phyloP scores from a whole-genome alignment of 2,888 invertebrate genomes.

The Aromia moschata region DNA sequence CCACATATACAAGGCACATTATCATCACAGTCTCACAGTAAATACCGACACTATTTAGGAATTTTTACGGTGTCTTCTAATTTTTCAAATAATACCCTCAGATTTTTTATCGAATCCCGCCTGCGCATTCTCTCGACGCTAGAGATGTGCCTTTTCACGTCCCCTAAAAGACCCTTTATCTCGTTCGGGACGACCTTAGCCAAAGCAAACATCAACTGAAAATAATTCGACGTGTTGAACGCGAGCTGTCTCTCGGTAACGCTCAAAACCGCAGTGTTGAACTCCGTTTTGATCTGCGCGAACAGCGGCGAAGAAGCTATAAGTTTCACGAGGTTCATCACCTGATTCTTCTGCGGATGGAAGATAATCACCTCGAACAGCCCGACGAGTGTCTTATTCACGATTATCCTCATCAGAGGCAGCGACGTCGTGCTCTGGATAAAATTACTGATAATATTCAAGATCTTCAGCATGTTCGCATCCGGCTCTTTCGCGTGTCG shows the following conservation, averaged over 20 bases:
- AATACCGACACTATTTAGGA: too few species aligned
- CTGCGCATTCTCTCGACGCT: constrained; percentile 63
- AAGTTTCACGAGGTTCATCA: constrained; percentile 51
- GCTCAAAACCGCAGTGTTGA: constrained; percentile 50
- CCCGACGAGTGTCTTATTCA: constrained; percentile 49
- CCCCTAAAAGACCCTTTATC: constrained; percentile 53
- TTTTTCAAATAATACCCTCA: constrained; percentile 58
- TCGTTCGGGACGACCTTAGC: constrained; percentile 56
- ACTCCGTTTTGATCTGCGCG: constrained; percentile 47
- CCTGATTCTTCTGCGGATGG: constrained; percentile 52
- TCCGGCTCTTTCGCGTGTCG: constrained; percentile 54
- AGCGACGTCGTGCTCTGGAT: constrained; percentile 48
- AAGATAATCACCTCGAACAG: constrained; percentile 58
- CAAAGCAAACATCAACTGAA: constrained; percentile 58
- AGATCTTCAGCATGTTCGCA: constrained; percentile 52
- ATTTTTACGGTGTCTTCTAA: constrained; percentile 44
- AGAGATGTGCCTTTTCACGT: constrained; percentile 57
- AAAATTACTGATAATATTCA: constrained; percentile 52
- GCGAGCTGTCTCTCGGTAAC: constrained; percentile 63
- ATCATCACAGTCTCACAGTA: too few species aligned
- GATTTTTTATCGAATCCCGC: too few species aligned
- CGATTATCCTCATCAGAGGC: constrained; percentile 43
- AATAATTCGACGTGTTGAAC: constrained; percentile 61
- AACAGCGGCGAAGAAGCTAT: constrained; percentile 49
- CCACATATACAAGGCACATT: too few species aligned